phyloP scores from a whole-genome alignment of 2,888 invertebrate species.

The Hydroisotoma schaefferi region DNA sequence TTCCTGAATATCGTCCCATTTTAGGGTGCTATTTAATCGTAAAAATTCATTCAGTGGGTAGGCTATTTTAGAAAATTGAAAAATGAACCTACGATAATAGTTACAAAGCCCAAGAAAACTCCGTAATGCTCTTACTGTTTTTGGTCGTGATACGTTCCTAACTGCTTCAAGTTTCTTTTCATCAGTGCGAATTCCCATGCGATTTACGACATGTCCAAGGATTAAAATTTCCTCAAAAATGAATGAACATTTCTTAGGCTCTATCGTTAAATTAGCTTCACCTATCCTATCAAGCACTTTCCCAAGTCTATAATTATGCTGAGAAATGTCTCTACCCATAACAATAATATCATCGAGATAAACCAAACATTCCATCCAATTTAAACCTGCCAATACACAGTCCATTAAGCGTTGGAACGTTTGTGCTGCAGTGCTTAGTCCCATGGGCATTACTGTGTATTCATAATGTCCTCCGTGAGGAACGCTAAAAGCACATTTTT shows the following conservation, averaged over 20 bases:
- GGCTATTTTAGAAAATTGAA: not conserved
- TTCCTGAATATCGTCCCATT: not conserved
- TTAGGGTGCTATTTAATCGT: not conserved
- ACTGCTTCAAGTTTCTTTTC: slow-evolving; percentile 4
- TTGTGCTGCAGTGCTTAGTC: slow-evolving; percentile 7
- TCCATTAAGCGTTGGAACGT: slow-evolving; percentile 6
- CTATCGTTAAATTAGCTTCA: slow-evolving; percentile 10
- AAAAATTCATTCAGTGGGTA: not conserved
- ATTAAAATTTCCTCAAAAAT: not conserved
- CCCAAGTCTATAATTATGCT: slow-evolving; percentile 1
- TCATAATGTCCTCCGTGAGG: slow-evolving; percentile 14
- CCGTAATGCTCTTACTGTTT: not conserved
- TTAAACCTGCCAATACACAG: slow-evolving; percentile 11
- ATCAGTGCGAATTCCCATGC: slow-evolving; percentile 5
- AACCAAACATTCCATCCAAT: slow-evolving; percentile 9
- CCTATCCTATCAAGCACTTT: slow-evolving; percentile 6
- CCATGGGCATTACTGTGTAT: slow-evolving; percentile 14
- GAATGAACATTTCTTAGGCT: slow-evolving; percentile 9
- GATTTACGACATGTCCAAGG: slow-evolving; percentile 14
- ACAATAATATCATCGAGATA: slow-evolving; percentile 22
- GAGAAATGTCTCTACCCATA: slow-evolving; percentile 1
- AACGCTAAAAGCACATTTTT: slow-evolving; percentile 10
- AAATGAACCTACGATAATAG: too few species aligned
- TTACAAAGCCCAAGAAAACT: slow-evolving; percentile 9
- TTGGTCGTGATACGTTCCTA: not conserved